These are phyloP conservation scores for Oreochromis spilurus DNA, from an alignment of 2,113 vertebrate species.

Conservation along the genomic window DNA sequence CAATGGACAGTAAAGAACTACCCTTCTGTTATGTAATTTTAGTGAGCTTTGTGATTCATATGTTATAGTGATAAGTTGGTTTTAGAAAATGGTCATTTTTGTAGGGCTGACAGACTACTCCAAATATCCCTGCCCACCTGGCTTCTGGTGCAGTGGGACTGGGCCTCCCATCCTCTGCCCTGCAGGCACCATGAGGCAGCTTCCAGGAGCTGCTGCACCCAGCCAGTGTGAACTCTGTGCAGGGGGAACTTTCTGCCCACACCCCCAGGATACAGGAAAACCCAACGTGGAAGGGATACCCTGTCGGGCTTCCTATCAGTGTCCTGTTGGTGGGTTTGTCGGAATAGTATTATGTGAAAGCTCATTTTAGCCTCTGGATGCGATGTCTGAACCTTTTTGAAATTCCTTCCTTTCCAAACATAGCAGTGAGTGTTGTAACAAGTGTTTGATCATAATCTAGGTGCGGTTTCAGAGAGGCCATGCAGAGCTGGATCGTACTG, in stretches of 20 bases:
- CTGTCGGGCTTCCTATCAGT: slow-evolving; percentile 82
- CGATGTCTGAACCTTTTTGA: not conserved
- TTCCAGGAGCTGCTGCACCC: slow-evolving; percentile 75
- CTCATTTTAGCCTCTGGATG: not conserved
- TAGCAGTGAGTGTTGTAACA: not conserved
- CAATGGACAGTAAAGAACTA: not conserved
- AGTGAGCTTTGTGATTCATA: not conserved
- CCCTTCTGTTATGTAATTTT: not conserved
- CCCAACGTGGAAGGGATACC: slow-evolving; percentile 77
- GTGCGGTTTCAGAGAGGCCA: slow-evolving; percentile 74
- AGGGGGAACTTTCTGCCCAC: slow-evolving; percentile 80
- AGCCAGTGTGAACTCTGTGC: slow-evolving; percentile 79
- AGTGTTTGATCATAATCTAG: slow-evolving; percentile 55
- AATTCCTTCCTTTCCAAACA: not conserved
- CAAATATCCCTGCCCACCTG: slow-evolving; percentile 78
- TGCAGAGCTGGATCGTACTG: slow-evolving; percentile 86
- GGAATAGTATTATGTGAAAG: not conserved
- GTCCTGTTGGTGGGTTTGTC: slow-evolving; percentile 74
- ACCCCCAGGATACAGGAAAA: slow-evolving; percentile 64
- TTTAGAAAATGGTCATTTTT: not conserved
- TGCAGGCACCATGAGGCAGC: slow-evolving; percentile 77
- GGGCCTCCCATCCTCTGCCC: slow-evolving; percentile 78
- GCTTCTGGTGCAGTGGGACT: slow-evolving; percentile 85
- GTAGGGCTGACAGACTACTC: slow-evolving; percentile 76
- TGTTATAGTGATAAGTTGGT: not conserved